Evolutionary conservation across 2,113 vertebrate genomes (phyloP).

Genomic region (Oryzias celebensis): DNA sequence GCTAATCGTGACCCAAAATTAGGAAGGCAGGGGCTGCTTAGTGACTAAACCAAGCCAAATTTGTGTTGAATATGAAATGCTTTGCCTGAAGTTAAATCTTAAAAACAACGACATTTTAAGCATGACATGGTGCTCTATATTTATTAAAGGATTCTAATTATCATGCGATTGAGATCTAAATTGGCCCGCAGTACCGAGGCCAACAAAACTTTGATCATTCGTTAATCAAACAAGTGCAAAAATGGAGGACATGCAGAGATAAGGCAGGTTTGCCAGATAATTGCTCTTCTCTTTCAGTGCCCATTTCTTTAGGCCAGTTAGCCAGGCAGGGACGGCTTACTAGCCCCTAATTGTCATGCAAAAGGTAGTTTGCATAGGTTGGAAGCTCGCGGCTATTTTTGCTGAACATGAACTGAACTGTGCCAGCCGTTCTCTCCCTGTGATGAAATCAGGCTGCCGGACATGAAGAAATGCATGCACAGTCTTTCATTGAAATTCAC

Average conservation of each 20-base stretch:
- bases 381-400: constrained; percentile 32
- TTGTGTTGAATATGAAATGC: constrained; percentile 46
- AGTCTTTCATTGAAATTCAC: constrained; percentile 21
- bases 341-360: constrained; percentile 63
- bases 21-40: constrained; percentile 15
- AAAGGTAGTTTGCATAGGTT: constrained; percentile 43
- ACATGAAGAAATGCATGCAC: background rate
- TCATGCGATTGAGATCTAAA: constrained; percentile 8
- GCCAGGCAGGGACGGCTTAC: constrained; percentile 26
- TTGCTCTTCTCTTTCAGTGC: constrained; percentile 10
- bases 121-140: constrained; percentile 27
- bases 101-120: constrained; percentile 44
- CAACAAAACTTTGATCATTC: constrained; percentile 1
- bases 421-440: constrained; percentile 11
- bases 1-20: constrained; percentile 34
- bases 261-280: background rate
- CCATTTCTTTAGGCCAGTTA: constrained; percentile 38
- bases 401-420: constrained; percentile 34
- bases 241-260: constrained; percentile 21
- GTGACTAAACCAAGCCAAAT: constrained; percentile 51
- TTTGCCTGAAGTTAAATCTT: constrained; percentile 37
- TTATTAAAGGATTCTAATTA: constrained; percentile 19
- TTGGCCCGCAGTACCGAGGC: constrained; percentile 5
- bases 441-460: constrained; percentile 29
- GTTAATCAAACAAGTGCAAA: constrained; percentile 19